Conservation (phyloP, 2,113 vertebrate genomes). For the Sula dactylatra region DNA sequence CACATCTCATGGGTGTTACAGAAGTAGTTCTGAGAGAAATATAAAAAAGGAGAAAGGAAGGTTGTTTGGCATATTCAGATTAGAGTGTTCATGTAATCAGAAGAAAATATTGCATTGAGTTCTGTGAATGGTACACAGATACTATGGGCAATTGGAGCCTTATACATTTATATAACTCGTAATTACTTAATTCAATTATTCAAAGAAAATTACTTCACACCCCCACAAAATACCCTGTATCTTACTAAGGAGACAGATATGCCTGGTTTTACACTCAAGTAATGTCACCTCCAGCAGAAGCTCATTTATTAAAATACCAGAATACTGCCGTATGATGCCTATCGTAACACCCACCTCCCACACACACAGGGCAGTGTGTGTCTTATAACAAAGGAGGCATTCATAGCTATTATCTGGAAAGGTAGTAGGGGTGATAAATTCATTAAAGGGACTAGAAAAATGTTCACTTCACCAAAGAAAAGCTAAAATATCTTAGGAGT, state of each 20-base stretch:
- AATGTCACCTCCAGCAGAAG: constrained; percentile 60
- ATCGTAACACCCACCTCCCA: constrained; percentile 63
- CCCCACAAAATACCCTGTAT: constrained; percentile 42
- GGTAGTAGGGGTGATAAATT: not conserved
- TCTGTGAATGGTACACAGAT: constrained; percentile 63
- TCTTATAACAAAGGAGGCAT: constrained; percentile 55
- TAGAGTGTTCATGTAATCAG: constrained; percentile 52
- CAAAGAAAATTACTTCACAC: constrained; percentile 54
- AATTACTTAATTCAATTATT: constrained; percentile 70
- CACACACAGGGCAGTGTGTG: not conserved
- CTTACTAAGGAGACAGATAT: constrained; percentile 52
- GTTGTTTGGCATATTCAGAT: constrained; percentile 45
- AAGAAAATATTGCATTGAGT: constrained; percentile 50
- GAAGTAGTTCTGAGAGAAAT: constrained; percentile 36
- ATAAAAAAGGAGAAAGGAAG: constrained; percentile 30
- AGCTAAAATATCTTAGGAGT: not conserved
- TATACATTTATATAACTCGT: constrained; percentile 37
- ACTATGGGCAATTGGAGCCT: constrained; percentile 45
- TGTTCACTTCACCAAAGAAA: not conserved
- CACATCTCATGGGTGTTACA: constrained; percentile 47
- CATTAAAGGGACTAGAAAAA: constrained; percentile 7
- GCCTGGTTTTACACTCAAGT: constrained; percentile 49
- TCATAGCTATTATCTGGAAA: constrained; percentile 48
- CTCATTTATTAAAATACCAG: constrained; percentile 64
- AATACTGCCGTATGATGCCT: constrained; percentile 53